phyloP scores from a whole-genome alignment of 1,140 invertebrate genomes.

The Heliconius melpomene region DNA sequence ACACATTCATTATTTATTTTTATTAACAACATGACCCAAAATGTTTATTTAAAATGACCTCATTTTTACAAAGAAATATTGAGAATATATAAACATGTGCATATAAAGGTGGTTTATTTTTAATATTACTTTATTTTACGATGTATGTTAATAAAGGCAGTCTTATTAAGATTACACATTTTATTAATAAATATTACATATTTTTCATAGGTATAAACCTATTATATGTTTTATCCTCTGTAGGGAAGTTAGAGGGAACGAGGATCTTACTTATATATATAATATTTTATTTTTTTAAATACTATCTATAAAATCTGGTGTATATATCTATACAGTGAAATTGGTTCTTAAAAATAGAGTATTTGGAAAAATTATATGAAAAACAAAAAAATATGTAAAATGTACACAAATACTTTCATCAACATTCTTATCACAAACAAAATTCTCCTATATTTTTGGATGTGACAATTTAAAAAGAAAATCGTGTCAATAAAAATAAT shows the following conservation, averaged over 20 bases:
- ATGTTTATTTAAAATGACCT: constrained; percentile 11
- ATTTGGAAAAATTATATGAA: too few relatives aligned
- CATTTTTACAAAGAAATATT: constrained; percentile 7
- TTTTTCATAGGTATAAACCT: too few relatives aligned
- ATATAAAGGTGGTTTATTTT: not conserved
- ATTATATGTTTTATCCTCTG: too few relatives aligned
- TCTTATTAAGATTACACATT: not conserved
- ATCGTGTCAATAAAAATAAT: constrained; percentile 68
- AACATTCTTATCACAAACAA: not conserved
- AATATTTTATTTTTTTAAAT: not conserved
- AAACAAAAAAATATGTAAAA: too few relatives aligned
- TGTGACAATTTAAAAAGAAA: constrained; percentile 40
- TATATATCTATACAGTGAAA: not conserved
- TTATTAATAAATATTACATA: too few relatives aligned
- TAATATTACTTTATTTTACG: not conserved
- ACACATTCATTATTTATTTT: constrained; percentile 9
- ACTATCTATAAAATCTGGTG: not conserved
- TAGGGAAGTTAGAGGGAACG: too few relatives aligned
- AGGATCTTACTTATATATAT: too few relatives aligned
- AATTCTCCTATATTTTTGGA: constrained; percentile 40
- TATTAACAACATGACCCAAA: constrained; percentile 5
- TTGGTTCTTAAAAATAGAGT: too few relatives aligned
- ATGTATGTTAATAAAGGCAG: not conserved
- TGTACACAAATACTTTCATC: not conserved
- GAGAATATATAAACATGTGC: not conserved